Conservation (phyloP, 2,888 invertebrate species). For the Oasisia sp. region DNA sequence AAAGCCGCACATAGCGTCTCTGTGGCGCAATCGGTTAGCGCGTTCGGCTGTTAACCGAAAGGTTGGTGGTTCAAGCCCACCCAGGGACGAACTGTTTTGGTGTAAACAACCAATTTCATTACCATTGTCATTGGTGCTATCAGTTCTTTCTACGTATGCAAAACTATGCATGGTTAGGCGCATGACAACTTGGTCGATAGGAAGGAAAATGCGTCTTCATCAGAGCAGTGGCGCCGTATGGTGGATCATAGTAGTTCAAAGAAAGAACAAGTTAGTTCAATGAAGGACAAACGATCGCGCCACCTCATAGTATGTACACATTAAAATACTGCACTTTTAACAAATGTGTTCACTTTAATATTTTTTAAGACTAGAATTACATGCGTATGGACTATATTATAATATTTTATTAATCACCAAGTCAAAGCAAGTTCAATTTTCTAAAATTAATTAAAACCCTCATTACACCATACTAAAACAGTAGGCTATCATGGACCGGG, state of each 20-base stretch:
- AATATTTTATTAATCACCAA: background rate
- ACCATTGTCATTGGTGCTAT: too few relatives aligned
- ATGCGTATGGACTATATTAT: background rate
- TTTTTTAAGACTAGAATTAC: background rate
- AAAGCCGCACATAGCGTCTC: background rate
- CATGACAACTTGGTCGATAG: background rate
- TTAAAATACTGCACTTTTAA: background rate
- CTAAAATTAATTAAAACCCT: background rate
- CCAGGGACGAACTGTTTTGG: background rate
- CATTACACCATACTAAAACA: background rate
- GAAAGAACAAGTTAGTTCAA: background rate
- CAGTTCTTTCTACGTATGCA: too few relatives aligned
- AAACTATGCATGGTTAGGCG: too few relatives aligned
- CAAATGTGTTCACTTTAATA: background rate
- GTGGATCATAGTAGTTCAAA: background rate
- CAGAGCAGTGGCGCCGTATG: background rate
- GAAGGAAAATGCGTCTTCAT: background rate
- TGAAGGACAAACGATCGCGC: background rate
- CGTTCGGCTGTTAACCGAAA: slow-evolving; percentile 17
- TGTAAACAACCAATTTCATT: too few relatives aligned
- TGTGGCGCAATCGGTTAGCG: slow-evolving; percentile 13
- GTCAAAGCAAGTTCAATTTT: background rate
- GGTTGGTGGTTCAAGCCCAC: slow-evolving; percentile 13
- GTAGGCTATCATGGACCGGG: background rate
- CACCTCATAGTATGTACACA: background rate